These are phyloP conservation scores for Eristalis pertinax DNA, from an alignment of 2,888 invertebrate species.

Conservation along the genomic window DNA sequence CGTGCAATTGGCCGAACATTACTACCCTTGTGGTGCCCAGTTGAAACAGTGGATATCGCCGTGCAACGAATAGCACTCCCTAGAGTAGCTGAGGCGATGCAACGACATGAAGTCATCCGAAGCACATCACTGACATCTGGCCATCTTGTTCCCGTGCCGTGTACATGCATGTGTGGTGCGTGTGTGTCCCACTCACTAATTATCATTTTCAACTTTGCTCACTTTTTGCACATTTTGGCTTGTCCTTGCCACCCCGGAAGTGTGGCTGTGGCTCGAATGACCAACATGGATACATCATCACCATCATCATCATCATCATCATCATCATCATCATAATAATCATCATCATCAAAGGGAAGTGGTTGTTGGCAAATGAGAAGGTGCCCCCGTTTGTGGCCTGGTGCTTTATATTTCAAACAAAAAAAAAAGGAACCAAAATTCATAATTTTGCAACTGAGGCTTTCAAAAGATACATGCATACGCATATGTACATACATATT, in stretches of 20 bases:
- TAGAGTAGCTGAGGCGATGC: constrained; percentile 26
- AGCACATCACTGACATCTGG: constrained; percentile 25
- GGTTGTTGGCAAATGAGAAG: constrained; percentile 60
- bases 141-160: constrained; percentile 33
- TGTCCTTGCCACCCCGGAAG: constrained; percentile 61
- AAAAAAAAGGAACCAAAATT: constrained; percentile 26
- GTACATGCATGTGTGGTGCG: constrained; percentile 27
- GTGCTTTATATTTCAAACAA: constrained; percentile 48
- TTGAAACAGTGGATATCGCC: constrained; percentile 75
- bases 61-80: constrained; percentile 52
- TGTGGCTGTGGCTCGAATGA: constrained; percentile 61
- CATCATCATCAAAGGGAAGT: constrained; percentile 44
- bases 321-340: too few relatives aligned
- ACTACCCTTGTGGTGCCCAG: constrained; percentile 79
- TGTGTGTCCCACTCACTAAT: constrained; percentile 30
- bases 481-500: background rate
- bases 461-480: background rate
- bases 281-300: constrained; percentile 41
- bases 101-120: constrained; percentile 51
- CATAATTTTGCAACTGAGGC: constrained; percentile 30
- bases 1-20: constrained; percentile 78
- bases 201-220: constrained; percentile 38
- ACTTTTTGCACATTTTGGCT: constrained; percentile 53
- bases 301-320: too few relatives aligned
- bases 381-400: constrained; percentile 38